These are phyloP conservation scores for Chesias legatella DNA, from an alignment of 2,888 invertebrate species.

Conservation along the genomic window DNA sequence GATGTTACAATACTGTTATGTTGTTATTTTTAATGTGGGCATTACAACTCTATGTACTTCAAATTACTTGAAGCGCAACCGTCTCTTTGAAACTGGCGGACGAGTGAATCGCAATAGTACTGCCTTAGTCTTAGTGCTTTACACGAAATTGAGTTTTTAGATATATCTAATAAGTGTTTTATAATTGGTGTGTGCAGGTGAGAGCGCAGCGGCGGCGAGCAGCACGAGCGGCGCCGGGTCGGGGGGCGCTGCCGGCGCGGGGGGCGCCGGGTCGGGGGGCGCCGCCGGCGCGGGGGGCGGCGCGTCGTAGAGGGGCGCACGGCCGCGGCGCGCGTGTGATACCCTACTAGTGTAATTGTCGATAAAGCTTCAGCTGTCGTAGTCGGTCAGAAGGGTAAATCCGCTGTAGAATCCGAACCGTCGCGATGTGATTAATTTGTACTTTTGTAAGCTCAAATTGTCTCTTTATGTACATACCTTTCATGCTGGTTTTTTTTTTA, in stretches of 20 bases:
- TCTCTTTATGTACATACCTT: constrained; percentile 75
- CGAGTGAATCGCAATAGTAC: too few species aligned
- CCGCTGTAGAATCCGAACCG: constrained; percentile 72
- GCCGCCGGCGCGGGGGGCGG: constrained; percentile 47
- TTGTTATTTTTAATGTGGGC: too few species aligned
- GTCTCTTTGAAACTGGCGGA: too few species aligned
- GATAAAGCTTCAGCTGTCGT: constrained; percentile 74
- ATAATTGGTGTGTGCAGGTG: constrained; percentile 31
- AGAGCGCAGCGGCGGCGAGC: constrained; percentile 37
- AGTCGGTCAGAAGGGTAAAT: constrained; percentile 75
- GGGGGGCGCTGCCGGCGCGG: constrained; percentile 42
- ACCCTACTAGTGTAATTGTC: constrained; percentile 71
- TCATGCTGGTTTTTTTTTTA: constrained; percentile 63
- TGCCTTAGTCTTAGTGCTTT: too few species aligned
- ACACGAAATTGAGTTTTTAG: too few species aligned
- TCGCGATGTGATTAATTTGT: constrained; percentile 76
- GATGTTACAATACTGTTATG: too few species aligned
- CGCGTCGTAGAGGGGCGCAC: constrained; percentile 47
- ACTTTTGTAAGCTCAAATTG: constrained; percentile 79
- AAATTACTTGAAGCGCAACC: too few species aligned
- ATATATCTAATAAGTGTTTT: constrained; percentile 1
- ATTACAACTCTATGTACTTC: too few species aligned
- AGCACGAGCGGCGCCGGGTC: constrained; percentile 40
- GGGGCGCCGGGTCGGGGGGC: constrained; percentile 48
- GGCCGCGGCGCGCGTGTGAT: constrained; percentile 52